These are phyloP conservation scores for Eurystomus gularis DNA, from an alignment of 2,113 vertebrate genomes.

Conservation along the genomic window DNA sequence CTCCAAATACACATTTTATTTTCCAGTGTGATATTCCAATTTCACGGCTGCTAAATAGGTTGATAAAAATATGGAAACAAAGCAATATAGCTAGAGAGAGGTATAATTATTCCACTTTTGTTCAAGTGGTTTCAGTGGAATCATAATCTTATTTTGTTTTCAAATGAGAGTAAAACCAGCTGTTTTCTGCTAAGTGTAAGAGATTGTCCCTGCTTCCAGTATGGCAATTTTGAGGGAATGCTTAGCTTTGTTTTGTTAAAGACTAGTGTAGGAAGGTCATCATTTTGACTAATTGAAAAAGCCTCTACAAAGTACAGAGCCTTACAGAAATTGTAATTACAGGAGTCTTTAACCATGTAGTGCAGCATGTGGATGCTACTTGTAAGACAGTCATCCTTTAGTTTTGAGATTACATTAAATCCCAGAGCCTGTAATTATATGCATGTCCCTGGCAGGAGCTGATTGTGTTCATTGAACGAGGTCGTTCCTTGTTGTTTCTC, in stretches of 20 bases:
- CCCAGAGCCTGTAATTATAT: conserved; percentile 48
- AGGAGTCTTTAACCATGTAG: conserved; percentile 5
- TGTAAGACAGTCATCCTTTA: conserved; percentile 31
- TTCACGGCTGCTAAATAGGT: background rate
- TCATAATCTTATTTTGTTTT: background rate
- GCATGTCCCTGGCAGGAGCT: conserved; percentile 31
- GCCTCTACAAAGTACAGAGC: conserved; percentile 17
- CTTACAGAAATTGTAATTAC: conserved; percentile 46
- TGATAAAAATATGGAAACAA: conserved; percentile 4
- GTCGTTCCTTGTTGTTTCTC: background rate
- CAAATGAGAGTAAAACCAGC: background rate
- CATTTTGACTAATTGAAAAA: conserved; percentile 47
- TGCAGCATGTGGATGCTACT: conserved; percentile 41
- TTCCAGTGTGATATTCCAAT: background rate
- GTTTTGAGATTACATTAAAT: conserved; percentile 51
- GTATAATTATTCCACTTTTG: conserved; percentile 3
- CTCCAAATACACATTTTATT: background rate
- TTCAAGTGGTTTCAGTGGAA: conserved; percentile 27
- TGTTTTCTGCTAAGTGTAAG: conserved; percentile 3
- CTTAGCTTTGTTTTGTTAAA: conserved; percentile 24
- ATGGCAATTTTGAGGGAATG: conserved; percentile 6
- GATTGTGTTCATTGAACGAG: background rate
- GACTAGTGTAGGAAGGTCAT: conserved; percentile 12
- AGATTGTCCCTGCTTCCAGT: background rate
- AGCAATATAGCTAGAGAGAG: background rate